A percentile compares a stretch with the other conserved stretches of the same genome.
phyloP scores from a whole-genome alignment of 2,888 invertebrate genomes.

The Dynastes tityus region DNA sequence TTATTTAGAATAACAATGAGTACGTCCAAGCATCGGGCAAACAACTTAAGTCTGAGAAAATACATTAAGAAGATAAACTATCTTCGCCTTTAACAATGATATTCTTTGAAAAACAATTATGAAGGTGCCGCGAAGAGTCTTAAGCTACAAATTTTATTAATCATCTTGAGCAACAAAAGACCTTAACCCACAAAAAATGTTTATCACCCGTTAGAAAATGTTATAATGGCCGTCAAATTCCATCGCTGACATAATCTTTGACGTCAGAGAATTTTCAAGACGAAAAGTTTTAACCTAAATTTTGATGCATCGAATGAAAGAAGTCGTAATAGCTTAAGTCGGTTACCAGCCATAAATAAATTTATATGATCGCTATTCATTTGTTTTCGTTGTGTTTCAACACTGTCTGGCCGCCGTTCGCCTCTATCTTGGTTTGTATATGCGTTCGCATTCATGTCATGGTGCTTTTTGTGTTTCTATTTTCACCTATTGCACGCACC shows the following conservation, averaged over 20 bases:
- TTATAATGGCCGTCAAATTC: background rate
- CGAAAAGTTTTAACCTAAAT: slow-evolving; percentile 16
- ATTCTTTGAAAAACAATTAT: background rate
- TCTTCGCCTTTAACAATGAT: background rate
- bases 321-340: slow-evolving; percentile 15
- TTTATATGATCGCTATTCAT: slow-evolving; percentile 45
- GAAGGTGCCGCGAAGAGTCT: background rate
- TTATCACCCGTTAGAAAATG: slow-evolving; percentile 15
- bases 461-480: slow-evolving; percentile 54
- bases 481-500: slow-evolving; percentile 53
- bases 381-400: slow-evolving; percentile 43
- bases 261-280: slow-evolving; percentile 1
- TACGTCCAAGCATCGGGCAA: too few relatives aligned
- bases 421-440: slow-evolving; percentile 40
- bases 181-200: slow-evolving; percentile 28
- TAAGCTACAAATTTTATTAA: background rate
- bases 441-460: slow-evolving; percentile 46
- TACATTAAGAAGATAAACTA: too few relatives aligned
- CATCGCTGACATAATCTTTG: background rate
- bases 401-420: slow-evolving; percentile 38
- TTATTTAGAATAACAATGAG: too few relatives aligned
- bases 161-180: slow-evolving; percentile 1
- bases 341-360: slow-evolving; percentile 41
- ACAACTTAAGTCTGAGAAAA: too few relatives aligned
- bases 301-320: slow-evolving; percentile 4